phyloP scores from a whole-genome alignment of 2,888 invertebrate genomes.

The Chloromyia formosa region DNA sequence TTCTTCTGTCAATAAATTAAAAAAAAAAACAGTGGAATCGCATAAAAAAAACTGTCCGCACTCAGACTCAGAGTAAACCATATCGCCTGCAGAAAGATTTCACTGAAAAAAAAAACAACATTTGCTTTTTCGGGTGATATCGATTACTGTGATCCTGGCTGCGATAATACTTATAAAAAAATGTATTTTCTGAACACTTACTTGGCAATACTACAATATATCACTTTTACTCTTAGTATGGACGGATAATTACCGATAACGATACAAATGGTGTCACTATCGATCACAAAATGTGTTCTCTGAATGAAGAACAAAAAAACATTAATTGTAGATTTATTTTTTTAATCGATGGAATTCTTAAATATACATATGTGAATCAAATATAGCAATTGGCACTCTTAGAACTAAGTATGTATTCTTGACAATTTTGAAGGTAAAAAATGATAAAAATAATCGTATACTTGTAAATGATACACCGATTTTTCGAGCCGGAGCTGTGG shows the following conservation, averaged over 20 bases:
- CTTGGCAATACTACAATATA: constrained; percentile 21
- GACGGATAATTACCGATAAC: neutral
- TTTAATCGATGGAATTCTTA: neutral
- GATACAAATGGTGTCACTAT: neutral
- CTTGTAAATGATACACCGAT: neutral
- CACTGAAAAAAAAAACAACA: neutral
- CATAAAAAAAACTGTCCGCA: constrained; percentile 16
- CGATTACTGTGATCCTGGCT: neutral
- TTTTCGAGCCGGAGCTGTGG: neutral
- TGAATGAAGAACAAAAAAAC: neutral
- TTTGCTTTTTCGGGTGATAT: neutral
- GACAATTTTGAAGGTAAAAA: neutral
- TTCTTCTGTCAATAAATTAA: neutral
- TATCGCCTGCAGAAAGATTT: constrained; percentile 2
- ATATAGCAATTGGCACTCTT: constrained; percentile 17
- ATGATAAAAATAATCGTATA: neutral
- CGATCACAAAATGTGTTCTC: constrained; percentile 11
- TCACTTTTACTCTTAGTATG: constrained; percentile 1
- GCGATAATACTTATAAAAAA: neutral
- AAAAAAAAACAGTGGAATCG: constrained; percentile 21
- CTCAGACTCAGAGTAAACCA: constrained; percentile 1
- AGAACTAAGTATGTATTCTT: neutral
- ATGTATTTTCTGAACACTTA: constrained; percentile 17
- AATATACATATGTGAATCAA: neutral
- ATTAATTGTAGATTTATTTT: constrained; percentile 22